These are phyloP conservation scores for Zophobas morio DNA, from an alignment of 1,140 invertebrate genomes.

Conservation along the genomic window DNA sequence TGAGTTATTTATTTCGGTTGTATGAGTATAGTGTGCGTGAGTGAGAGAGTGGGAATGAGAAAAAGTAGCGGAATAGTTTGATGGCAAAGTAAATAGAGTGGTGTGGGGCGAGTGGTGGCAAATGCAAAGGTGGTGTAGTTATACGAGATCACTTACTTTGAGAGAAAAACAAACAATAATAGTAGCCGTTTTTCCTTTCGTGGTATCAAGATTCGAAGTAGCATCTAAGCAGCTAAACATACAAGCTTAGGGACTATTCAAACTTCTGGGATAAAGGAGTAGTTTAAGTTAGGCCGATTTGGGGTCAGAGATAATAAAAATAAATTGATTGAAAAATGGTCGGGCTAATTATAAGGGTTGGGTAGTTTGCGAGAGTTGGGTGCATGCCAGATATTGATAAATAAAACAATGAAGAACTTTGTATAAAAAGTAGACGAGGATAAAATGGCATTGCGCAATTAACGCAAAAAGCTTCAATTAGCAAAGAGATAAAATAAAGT, in stretches of 20 bases:
- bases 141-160: slow-evolving; percentile 20
- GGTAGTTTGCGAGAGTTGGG: slow-evolving; percentile 14
- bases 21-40: too few species aligned
- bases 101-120: slow-evolving; percentile 6
- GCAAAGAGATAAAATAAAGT: slow-evolving; percentile 31
- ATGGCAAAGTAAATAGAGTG: slow-evolving; percentile 37
- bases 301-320: slow-evolving; percentile 16
- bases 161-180: slow-evolving; percentile 39
- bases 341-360: slow-evolving; percentile 35
- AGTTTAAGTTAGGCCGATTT: slow-evolving; percentile 13
- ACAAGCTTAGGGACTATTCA: slow-evolving; percentile 22
- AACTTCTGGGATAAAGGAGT: slow-evolving; percentile 14
- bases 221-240: slow-evolving; percentile 29
- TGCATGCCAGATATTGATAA: slow-evolving; percentile 1
- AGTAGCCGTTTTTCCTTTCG: slow-evolving; percentile 25
- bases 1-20: too few species aligned
- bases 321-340: slow-evolving; percentile 34
- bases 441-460: slow-evolving; percentile 23
- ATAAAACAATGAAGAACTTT: slow-evolving; percentile 26
- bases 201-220: slow-evolving; percentile 5
- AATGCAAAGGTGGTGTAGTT: slow-evolving; percentile 40
- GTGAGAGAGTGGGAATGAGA: not conserved
- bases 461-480: slow-evolving; percentile 34
- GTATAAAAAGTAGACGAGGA: slow-evolving; percentile 16
- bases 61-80: not conserved